Conservation (phyloP, 2,113 vertebrate genomes). For the Scartelaos histophorus region DNA sequence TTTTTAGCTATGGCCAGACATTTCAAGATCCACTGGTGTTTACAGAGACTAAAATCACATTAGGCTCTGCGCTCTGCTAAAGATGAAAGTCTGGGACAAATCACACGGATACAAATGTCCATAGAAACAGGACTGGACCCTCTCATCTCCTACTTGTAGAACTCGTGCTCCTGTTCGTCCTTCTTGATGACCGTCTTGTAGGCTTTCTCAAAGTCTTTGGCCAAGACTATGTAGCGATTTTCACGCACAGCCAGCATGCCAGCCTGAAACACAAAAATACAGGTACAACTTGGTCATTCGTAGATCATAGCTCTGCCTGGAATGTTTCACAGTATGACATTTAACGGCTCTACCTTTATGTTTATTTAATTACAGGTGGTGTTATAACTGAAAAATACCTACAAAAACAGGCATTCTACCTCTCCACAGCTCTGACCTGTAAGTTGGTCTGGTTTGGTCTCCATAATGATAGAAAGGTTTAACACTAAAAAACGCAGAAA, state of each 20-base stretch:
- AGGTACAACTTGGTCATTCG: background rate
- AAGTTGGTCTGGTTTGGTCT: too few species aligned
- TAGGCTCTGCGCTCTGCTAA: conserved; percentile 29
- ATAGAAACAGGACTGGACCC: conserved; percentile 40
- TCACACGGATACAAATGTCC: conserved; percentile 40
- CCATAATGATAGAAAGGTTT: too few species aligned
- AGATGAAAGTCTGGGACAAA: conserved; percentile 32
- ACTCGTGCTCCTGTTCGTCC: conserved; percentile 94
- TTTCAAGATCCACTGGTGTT: conserved; percentile 12
- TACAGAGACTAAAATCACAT: conserved; percentile 23
- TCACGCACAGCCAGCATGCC: conserved; percentile 93
- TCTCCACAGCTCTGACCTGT: too few species aligned
- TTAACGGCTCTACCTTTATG: too few species aligned
- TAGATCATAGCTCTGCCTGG: background rate
- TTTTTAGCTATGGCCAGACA: conserved; percentile 30
- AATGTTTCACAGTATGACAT: too few species aligned
- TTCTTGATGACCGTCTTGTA: conserved; percentile 96
- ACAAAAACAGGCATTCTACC: too few species aligned
- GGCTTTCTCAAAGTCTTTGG: conserved; percentile 94
- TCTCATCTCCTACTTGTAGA: conserved; percentile 85
- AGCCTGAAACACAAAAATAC: conserved; percentile 70
- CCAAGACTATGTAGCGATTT: conserved; percentile 92
- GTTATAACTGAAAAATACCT: too few species aligned
- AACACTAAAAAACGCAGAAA: too few species aligned
- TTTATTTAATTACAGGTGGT: too few species aligned